These are phyloP conservation scores for Eptatretus burgeri DNA, from an alignment of 2,113 vertebrate genomes.

Conservation along the genomic window DNA sequence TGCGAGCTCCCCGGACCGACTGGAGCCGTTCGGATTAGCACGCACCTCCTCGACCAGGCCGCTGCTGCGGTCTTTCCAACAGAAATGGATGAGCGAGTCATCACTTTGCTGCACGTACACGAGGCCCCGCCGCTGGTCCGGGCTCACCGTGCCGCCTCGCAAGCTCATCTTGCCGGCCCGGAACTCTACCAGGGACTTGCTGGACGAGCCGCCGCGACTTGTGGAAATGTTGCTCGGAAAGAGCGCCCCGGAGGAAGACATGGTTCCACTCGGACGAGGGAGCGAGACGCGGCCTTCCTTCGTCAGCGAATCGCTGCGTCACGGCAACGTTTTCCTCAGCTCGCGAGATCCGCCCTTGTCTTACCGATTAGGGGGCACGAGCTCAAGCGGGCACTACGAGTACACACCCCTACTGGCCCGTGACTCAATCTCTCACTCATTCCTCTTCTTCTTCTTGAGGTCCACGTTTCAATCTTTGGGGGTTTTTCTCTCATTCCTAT, in stretches of 20 bases:
- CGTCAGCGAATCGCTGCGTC: too few relatives aligned
- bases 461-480: too few relatives aligned
- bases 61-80: slow-evolving; percentile 77
- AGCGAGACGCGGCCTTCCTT: not conserved
- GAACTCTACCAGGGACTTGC: slow-evolving; percentile 80
- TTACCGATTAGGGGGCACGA: too few relatives aligned
- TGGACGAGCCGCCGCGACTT: slow-evolving; percentile 56
- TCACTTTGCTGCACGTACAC: slow-evolving; percentile 91
- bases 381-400: too few relatives aligned
- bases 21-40: not conserved
- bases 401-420: too few relatives aligned
- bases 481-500: too few relatives aligned
- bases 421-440: too few relatives aligned
- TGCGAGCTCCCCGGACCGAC: not conserved
- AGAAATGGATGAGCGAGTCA: slow-evolving; percentile 87
- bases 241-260: slow-evolving; percentile 47
- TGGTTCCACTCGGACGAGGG: rapidly evolving
- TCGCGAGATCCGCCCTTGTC: too few relatives aligned
- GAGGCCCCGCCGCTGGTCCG: slow-evolving; percentile 72
- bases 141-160: slow-evolving; percentile 72
- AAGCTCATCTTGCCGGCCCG: slow-evolving; percentile 79
- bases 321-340: too few relatives aligned
- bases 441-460: too few relatives aligned
- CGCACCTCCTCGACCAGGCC: slow-evolving; percentile 68
- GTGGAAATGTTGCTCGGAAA: slow-evolving; percentile 85